These are phyloP conservation scores for Bungarus multicinctus DNA, from an alignment of 2,113 vertebrate species.

Conservation along the genomic window DNA sequence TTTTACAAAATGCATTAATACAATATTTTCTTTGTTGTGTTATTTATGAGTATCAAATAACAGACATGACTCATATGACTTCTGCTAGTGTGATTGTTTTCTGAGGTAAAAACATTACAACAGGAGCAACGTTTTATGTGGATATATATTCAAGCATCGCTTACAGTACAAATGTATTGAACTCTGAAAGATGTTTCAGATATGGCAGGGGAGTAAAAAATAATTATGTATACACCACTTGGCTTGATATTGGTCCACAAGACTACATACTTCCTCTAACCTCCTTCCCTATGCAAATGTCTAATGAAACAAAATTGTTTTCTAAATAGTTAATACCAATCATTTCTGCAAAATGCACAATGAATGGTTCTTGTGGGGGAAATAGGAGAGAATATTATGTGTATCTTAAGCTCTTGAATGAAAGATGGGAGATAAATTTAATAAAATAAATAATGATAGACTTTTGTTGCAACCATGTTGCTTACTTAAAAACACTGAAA, in stretches of 20 bases:
- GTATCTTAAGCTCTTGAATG: neutral
- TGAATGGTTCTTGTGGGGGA: neutral
- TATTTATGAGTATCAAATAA: neutral
- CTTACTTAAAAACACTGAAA: constrained; percentile 36
- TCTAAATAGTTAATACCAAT: neutral
- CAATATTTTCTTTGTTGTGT: neutral
- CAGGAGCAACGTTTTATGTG: neutral
- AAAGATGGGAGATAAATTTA: neutral
- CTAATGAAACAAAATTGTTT: neutral
- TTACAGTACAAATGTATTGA: neutral
- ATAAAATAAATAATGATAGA: neutral
- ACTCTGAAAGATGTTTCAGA: neutral
- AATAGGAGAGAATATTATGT: neutral
- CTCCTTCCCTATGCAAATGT: neutral
- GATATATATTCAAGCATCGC: neutral
- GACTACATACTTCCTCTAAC: neutral
- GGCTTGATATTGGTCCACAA: neutral
- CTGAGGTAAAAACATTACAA: neutral
- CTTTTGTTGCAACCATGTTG: constrained; percentile 15
- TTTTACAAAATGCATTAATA: neutral
- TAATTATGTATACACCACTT: neutral
- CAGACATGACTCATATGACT: neutral
- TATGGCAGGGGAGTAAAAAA: neutral
- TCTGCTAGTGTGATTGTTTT: neutral
- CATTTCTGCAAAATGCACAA: neutral